phyloP scores from a whole-genome alignment of 2,113 vertebrate genomes.

The Cichladusa arquata region DNA sequence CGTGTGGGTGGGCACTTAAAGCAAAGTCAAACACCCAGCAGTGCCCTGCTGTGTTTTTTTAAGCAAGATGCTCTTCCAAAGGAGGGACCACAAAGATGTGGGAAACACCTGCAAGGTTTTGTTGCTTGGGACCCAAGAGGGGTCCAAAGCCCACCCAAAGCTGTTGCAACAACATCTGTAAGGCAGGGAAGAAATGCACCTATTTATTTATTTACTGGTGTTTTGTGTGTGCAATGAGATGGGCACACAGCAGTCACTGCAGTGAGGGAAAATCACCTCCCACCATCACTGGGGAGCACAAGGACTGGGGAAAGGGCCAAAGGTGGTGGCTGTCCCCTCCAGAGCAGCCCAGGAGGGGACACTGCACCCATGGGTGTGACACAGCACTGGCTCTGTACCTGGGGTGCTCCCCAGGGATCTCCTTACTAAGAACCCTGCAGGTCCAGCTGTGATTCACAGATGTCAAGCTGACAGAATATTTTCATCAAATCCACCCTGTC shows the following conservation, averaged over 20 bases:
- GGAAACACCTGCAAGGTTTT: slow-evolving; percentile 12
- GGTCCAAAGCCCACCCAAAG: neutral
- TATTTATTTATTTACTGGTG: neutral
- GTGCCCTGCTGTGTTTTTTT: neutral
- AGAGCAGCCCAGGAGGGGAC: neutral
- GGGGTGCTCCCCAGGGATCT: neutral
- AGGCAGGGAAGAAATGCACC: neutral
- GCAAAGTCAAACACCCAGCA: neutral
- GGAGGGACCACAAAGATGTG: neutral
- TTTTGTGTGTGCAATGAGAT: neutral
- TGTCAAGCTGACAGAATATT: neutral
- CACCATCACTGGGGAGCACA: rapidly evolving
- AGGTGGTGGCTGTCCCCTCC: neutral
- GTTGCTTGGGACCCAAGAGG: neutral
- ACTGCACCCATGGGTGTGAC: neutral
- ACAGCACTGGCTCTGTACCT: neutral
- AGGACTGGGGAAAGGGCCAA: neutral
- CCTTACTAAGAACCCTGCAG: neutral
- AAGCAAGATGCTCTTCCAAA: neutral
- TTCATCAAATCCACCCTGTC: neutral
- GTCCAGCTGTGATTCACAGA: neutral
- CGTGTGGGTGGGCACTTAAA: slow-evolving; percentile 17
- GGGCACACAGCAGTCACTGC: rapidly evolving
- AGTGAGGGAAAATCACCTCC: neutral
- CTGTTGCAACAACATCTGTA: neutral